phyloP scores from a whole-genome alignment of 2,113 vertebrate species.

The Cisticola juncidis region DNA sequence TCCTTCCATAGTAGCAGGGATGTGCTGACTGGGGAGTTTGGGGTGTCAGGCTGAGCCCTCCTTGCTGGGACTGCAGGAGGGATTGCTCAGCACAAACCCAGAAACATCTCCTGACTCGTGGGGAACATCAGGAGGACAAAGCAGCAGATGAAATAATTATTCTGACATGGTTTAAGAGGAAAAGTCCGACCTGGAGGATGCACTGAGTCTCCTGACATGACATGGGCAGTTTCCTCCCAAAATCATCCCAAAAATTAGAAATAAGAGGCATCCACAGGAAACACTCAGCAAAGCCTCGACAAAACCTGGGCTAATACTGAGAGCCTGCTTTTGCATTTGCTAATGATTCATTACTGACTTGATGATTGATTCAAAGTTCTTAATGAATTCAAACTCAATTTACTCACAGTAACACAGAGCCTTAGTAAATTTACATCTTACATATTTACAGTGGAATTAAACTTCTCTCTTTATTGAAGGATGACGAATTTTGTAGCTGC shows the following conservation, averaged over 20 bases:
- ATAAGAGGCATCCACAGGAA: background rate
- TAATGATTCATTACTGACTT: background rate
- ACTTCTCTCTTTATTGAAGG: background rate
- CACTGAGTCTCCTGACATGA: background rate
- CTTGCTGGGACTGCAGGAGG: background rate
- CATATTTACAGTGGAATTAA: background rate
- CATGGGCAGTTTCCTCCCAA: fast-evolving
- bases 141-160: background rate
- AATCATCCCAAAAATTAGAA: background rate
- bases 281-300: background rate
- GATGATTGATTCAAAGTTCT: background rate
- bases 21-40: background rate
- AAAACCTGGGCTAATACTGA: background rate
- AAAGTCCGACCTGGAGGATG: background rate
- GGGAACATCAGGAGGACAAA: background rate
- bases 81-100: background rate
- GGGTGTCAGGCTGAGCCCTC: background rate
- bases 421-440: background rate
- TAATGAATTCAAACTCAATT: slow-evolving; percentile 45
- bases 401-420: background rate
- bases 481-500: slow-evolving; percentile 13
- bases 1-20: fast-evolving
- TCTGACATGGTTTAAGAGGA: background rate
- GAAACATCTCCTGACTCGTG: background rate
- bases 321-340: background rate